Conservation (phyloP, 2,113 vertebrate species). For the Solenodon paradoxus region DNA sequence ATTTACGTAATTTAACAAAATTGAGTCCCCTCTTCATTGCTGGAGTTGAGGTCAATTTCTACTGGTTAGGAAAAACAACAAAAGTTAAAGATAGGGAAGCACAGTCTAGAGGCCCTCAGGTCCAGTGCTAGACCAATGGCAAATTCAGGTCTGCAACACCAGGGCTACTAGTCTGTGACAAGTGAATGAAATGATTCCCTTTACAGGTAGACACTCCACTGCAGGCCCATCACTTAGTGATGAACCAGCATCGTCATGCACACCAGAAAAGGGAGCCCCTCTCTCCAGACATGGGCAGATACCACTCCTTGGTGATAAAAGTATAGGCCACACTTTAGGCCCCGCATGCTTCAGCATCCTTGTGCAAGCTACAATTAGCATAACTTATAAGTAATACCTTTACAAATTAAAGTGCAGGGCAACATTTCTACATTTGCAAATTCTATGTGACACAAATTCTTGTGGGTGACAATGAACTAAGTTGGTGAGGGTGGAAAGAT, state of each 20-base stretch:
- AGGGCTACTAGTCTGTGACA: background rate
- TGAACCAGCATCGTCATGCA: background rate
- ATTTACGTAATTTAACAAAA: slow-evolving; percentile 9
- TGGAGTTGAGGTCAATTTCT: background rate
- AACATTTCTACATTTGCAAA: slow-evolving; percentile 41
- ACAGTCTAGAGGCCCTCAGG: background rate
- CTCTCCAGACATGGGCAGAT: background rate
- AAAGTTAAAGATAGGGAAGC: background rate
- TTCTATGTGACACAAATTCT: slow-evolving; percentile 42
- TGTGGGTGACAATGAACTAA: slow-evolving; percentile 36
- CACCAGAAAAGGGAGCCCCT: background rate
- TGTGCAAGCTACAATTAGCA: background rate
- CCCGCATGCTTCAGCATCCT: background rate
- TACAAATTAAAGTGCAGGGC: slow-evolving; percentile 3
- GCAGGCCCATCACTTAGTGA: background rate
- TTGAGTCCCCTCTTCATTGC: background rate
- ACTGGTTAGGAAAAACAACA: background rate
- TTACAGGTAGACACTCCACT: background rate
- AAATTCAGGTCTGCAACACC: background rate
- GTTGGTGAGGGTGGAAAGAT: slow-evolving; percentile 5
- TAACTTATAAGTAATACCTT: background rate
- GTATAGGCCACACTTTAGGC: background rate
- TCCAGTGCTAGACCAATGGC: background rate
- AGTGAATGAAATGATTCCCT: background rate
- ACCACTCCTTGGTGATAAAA: background rate